Base-by-base conservation (phyloP, 2,113 vertebrate species). In the Aegithalos caudatus region DNA sequence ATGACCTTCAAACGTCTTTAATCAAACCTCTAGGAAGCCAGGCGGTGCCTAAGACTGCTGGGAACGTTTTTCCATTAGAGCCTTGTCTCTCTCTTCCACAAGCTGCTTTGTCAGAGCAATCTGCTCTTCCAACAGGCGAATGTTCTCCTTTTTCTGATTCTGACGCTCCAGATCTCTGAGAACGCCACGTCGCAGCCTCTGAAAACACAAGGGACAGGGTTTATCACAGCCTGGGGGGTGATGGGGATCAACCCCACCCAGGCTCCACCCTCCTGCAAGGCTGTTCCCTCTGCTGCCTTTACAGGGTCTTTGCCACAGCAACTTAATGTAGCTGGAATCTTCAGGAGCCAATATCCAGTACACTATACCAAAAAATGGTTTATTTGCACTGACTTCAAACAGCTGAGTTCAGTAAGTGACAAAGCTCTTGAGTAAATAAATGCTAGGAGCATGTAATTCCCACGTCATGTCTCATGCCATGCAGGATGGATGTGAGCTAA, bases 181-280 rank as follows among this genome's bases (percentile, higher is more conserved):
- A 7, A 99, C 99, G 20, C 99, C 99, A 25, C 99, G 95, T 81
- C 96, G 98, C 77, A 99, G 98, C 76, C 98, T 99, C 99, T 99
- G 98, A 35, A 97, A 97, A 86, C 27, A 64, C n/a, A 97, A 96
- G 64, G 81, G 78, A 96, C 35, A 90, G 40, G 3, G 56, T 69
- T 88, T 28, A 69, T 38, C 38, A 23, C 22, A 65, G 72, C 51
- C 56, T 13, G 13, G 31, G 21, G 45, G 33, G 42, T 9, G 40
- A 71, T 28, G 1, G 6, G 0, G 0, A 71, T 9, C 31, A 38
- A 38, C 44, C 8, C 54, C 25, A 54, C 17, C 31, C 48, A 11
- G 29, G 27, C 44, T 71, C 35, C 45, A 61, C 3, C 53, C 53
- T 50, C 53, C 47, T 7, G 28, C 50, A 33, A 54, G 14, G 45